These are phyloP conservation scores for Diplazon laetatorius DNA, from an alignment of 2,888 invertebrate species.

Conservation along the genomic window DNA sequence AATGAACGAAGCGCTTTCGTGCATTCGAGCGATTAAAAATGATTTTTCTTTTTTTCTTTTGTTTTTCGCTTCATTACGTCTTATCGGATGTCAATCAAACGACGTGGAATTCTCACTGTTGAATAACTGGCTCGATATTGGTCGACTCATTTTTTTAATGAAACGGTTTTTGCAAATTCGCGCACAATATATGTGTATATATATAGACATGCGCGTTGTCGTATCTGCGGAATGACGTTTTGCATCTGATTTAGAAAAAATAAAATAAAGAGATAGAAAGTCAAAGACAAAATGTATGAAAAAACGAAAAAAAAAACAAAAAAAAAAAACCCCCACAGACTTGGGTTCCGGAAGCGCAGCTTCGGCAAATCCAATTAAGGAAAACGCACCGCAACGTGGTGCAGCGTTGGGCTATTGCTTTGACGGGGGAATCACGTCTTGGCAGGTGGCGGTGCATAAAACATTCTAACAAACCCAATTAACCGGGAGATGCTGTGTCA, in stretches of 20 bases:
- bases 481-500: slow-evolving; percentile 41
- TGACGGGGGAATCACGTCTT: slow-evolving; percentile 62
- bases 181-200: no score
- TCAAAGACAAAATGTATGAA: background rate
- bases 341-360: slow-evolving; percentile 4
- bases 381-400: slow-evolving; percentile 38
- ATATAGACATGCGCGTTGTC: background rate
- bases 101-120: no score
- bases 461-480: slow-evolving; percentile 65
- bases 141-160: no score
- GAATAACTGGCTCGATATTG: no score
- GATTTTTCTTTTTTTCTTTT: slow-evolving; percentile 6
- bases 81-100: no score
- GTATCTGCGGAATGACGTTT: background rate
- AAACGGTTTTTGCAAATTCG: no score
- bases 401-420: slow-evolving; percentile 44
- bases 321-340: background rate
- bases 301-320: background rate
- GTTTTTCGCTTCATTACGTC: no score
- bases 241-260: background rate
- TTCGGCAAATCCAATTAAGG: slow-evolving; percentile 54
- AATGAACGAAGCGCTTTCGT: slow-evolving; percentile 20
- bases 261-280: no score
- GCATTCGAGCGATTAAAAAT: slow-evolving; percentile 13
- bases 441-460: slow-evolving; percentile 64